These are phyloP conservation scores for Luehdorfia chinensis DNA, from an alignment of 1,140 invertebrate genomes.

Conservation along the genomic window DNA sequence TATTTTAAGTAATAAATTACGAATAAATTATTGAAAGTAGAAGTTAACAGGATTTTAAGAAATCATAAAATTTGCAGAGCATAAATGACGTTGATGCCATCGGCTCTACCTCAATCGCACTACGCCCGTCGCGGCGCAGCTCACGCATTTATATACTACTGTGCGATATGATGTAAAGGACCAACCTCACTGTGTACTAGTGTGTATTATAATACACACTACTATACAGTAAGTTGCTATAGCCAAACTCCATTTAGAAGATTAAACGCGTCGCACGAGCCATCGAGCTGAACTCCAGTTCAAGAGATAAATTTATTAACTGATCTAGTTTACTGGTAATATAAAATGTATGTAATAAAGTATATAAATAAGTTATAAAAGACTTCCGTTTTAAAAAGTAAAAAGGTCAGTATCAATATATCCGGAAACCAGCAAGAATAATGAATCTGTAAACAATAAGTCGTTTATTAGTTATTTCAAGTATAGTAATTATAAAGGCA, in stretches of 20 bases:
- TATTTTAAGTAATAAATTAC: too few species aligned
- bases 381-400: too few species aligned
- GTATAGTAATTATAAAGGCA: too few species aligned
- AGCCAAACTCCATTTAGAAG: constrained; percentile 41
- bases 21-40: too few species aligned
- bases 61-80: constrained; percentile 11
- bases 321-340: neutral
- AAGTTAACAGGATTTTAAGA: too few species aligned
- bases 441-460: too few species aligned
- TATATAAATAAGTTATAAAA: too few species aligned
- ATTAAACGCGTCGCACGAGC: constrained; percentile 44
- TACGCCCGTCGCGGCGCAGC: constrained; percentile 46
- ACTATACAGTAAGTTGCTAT: too few species aligned
- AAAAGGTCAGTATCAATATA: constrained; percentile 12
- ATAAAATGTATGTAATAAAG: too few species aligned
- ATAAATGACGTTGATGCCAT: constrained; percentile 35
- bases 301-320: constrained; percentile 20
- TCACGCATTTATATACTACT: constrained; percentile 50
- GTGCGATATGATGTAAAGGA: constrained; percentile 32
- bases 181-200: constrained; percentile 34
- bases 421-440: too few species aligned
- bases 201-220: too few species aligned
- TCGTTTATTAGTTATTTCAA: too few species aligned
- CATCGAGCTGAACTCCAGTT: constrained; percentile 22
- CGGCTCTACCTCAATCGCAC: constrained; percentile 36